These are phyloP conservation scores for Erinaceus europaeus DNA, from an alignment of 2,113 vertebrate genomes.

Conservation along the genomic window DNA sequence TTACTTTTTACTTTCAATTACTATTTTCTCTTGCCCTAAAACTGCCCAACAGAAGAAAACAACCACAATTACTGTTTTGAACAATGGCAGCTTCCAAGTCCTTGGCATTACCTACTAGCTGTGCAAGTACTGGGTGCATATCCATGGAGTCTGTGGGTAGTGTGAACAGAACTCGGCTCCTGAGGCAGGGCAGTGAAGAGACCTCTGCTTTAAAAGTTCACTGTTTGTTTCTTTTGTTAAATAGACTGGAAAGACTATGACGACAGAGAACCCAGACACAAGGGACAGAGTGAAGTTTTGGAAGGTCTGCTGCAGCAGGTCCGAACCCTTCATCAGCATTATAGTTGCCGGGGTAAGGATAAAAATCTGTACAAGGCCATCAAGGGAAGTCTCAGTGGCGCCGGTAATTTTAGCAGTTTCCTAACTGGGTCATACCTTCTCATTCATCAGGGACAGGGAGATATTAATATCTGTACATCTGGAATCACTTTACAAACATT, in stretches of 20 bases:
- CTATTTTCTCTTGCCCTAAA: conserved; percentile 56
- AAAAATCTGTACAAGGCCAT: conserved; percentile 87
- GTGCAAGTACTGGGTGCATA: conserved; percentile 7
- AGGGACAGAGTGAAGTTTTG: conserved; percentile 92
- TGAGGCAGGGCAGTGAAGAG: neutral
- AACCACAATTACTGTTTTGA: conserved; percentile 67
- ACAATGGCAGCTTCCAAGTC: conserved; percentile 49
- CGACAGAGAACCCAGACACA: conserved; percentile 87
- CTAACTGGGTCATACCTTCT: conserved; percentile 91
- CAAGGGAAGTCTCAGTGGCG: conserved; percentile 88
- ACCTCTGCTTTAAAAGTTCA: conserved; percentile 73
- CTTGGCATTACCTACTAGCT: neutral
- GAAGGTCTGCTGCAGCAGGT: conserved; percentile 95
- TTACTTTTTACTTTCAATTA: conserved; percentile 58
- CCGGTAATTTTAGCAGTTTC: conserved; percentile 91
- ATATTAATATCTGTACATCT: conserved; percentile 98
- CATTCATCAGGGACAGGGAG: conserved; percentile 95
- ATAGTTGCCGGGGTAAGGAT: conserved; percentile 92
- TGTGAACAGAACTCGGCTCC: neutral
- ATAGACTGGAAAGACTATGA: conserved; percentile 95
- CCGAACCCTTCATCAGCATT: conserved; percentile 90
- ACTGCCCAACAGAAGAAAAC: conserved; percentile 50
- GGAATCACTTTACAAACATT: conserved; percentile 95
- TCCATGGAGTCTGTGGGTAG: conserved; percentile 1
- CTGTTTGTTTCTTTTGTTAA: conserved; percentile 85